Evolutionary conservation across 2,888 invertebrate genomes (phyloP), one percentile per base, ranked within the genome.

Genomic region (Salpingus planirostris): DNA sequence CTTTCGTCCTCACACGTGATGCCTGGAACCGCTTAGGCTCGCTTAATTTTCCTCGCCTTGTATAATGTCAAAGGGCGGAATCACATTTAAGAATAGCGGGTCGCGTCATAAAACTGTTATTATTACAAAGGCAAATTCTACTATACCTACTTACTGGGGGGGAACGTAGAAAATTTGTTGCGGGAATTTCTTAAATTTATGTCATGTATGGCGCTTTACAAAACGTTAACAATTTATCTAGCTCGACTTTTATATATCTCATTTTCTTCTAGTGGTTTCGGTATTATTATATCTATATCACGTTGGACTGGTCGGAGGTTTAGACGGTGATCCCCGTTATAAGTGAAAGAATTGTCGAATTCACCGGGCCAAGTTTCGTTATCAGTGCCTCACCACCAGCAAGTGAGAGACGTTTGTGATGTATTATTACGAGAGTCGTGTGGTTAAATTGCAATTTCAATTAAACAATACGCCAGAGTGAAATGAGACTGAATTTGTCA

Each of bases 151-250:
- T n/a, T n/a, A n/a, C n/a, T n/a, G n/a, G n/a, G n/a, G n/a, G 36
- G 25, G 39, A 37, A 29, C 33, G 36, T 27, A 39, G 38, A 39
- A 42, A 39, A 39, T 42, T 38, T 31, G 30, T 38, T 34, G 35
- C n/a, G n/a, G 27, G 33, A 33, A 42, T 39, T 39, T 36, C 36
- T 30, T 26, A 36, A 44, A 40, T 43, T 45, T 43, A 49, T 47
- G 43, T 44, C 43, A 41, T 50, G 39, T 47, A 47, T 44, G 52
- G 52, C 52, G 50, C 55, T 54, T 56, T 55, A 57, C 55, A 57
- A 58, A 59, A 55, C 57, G 56, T 50, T 52, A 47, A 55, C 59
- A 57, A 58, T 57, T 60, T 59, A 57, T 57, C 55, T 55, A 44
- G 59, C 56, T 55, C 52, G 56, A 54, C 57, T 56, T 55, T 57